Evolutionary conservation across 1,140 invertebrate genomes (phyloP).

Genomic region (Fopius arisanus): DNA sequence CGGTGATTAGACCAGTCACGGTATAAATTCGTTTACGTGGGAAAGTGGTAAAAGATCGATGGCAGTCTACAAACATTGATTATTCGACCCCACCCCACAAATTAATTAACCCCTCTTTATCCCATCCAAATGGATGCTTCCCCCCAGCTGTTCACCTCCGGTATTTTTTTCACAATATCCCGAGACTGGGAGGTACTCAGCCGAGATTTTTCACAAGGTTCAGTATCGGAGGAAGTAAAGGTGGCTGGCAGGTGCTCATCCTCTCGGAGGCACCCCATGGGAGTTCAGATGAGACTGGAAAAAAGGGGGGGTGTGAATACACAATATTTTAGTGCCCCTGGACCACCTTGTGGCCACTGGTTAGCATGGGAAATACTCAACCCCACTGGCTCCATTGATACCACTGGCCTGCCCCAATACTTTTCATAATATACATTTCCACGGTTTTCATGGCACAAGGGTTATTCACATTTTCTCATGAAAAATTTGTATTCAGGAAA

Average conservation of each 20-base stretch:
- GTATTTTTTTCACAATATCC: not conserved
- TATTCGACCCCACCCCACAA: not conserved
- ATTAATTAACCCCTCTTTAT: constrained; percentile 8
- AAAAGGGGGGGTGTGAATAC: constrained; percentile 10
- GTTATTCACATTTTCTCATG: not conserved
- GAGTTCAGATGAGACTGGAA: not conserved
- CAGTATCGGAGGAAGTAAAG: not conserved
- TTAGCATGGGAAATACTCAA: constrained; percentile 1
- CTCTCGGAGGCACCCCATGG: not conserved
- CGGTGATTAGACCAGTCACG: constrained; percentile 16
- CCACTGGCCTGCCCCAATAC: not conserved
- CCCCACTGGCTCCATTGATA: not conserved
- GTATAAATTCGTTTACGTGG: constrained; percentile 37
- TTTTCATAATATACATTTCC: no score
- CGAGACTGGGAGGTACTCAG: not conserved
- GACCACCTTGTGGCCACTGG: constrained; percentile 7
- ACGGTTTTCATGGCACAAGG: not conserved
- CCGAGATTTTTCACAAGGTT: not conserved
- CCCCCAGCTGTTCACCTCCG: not conserved
- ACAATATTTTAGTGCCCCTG: not conserved
- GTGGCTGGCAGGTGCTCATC: not conserved
- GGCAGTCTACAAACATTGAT: not conserved
- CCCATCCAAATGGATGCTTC: not conserved
- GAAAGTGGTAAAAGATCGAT: constrained; percentile 43
- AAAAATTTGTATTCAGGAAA: not conserved